Evolutionary conservation across 2,113 vertebrate genomes (phyloP).

Genomic region (Vanacampus margaritifer): DNA sequence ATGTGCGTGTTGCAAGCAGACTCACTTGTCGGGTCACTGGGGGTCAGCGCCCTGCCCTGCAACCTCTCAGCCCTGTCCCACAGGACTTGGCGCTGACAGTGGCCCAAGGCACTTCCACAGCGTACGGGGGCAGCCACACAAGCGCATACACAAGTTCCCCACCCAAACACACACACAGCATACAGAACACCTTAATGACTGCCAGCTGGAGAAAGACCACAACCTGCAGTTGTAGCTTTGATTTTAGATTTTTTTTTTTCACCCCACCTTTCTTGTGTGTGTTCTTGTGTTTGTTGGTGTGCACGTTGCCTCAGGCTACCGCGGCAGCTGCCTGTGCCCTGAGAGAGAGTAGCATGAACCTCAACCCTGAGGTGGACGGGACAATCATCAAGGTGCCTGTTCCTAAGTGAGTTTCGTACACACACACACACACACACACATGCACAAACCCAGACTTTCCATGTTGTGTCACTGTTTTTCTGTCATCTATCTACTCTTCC

Average conservation of each 20-base stretch:
- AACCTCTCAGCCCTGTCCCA: conserved; percentile 69
- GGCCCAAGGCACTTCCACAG: conserved; percentile 66
- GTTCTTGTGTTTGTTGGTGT: conserved; percentile 40
- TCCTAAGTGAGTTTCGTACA: conserved; percentile 84
- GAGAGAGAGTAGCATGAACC: conserved; percentile 92
- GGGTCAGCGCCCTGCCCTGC: conserved; percentile 68
- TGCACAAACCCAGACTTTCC: conserved; percentile 18
- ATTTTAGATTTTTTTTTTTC: conserved; percentile 12
- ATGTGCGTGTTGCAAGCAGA: conserved; percentile 40
- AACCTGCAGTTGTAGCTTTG: conserved; percentile 71
- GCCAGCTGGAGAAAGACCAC: conserved; percentile 58
- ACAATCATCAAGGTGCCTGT: conserved; percentile 87
- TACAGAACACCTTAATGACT: conserved; percentile 62
- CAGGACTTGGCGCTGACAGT: conserved; percentile 61
- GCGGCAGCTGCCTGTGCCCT: conserved; percentile 84
- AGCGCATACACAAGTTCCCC: conserved; percentile 17
- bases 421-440: conserved; percentile 9
- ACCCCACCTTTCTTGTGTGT: conserved; percentile 13
- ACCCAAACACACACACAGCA: conserved; percentile 23
- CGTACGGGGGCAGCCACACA: conserved; percentile 43
- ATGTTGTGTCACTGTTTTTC: conserved; percentile 14
- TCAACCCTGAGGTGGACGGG: conserved; percentile 94
- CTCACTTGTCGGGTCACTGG: conserved; percentile 51
- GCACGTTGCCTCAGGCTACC: conserved; percentile 81
- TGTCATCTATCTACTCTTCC: neutral